Percentiles rank a stretch among this genome's conserved stretches.
Evolutionary conservation across 2,797 vertebrate species (phyloP).

Genomic region (Cercopithecus petaurista): DNA sequence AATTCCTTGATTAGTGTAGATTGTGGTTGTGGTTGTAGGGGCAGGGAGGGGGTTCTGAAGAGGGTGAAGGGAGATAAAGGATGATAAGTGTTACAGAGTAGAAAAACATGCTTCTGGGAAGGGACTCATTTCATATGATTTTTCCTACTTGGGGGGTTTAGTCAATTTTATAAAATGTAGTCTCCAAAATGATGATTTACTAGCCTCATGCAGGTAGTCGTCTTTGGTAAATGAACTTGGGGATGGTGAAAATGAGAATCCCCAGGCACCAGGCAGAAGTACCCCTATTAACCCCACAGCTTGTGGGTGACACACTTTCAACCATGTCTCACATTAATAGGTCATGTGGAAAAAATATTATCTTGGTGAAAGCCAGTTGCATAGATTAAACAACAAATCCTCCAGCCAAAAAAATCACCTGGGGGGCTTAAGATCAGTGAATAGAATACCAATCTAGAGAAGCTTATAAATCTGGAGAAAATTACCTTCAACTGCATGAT

Average conservation of each 20-base stretch:
- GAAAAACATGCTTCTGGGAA: slow-evolving; percentile 63
- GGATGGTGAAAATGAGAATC: neutral
- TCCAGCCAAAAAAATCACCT: slow-evolving; percentile 55
- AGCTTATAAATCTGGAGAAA: slow-evolving; percentile 58
- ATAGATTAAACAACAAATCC: slow-evolving; percentile 66
- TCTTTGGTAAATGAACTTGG: neutral
- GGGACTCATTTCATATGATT: slow-evolving; percentile 37
- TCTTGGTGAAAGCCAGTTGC: slow-evolving; percentile 62
- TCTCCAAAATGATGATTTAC: neutral
- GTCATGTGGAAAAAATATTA: slow-evolving; percentile 49
- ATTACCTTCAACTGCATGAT: slow-evolving; percentile 52
- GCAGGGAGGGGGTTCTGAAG: neutral
- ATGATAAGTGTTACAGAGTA: neutral
- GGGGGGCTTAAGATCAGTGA: slow-evolving; percentile 50
- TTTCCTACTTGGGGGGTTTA: slow-evolving; percentile 44
- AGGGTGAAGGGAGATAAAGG: neutral
- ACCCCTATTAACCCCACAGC: slow-evolving; percentile 57
- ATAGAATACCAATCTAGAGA: slow-evolving; percentile 41
- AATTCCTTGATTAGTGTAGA: slow-evolving; percentile 19
- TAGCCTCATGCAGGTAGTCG: neutral
- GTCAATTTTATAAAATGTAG: slow-evolving; percentile 73
- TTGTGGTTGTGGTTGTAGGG: neutral
- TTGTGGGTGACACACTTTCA: slow-evolving; percentile 66
- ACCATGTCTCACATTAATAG: slow-evolving; percentile 61
- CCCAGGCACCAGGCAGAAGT: neutral